Conservation (phyloP, 2,888 invertebrate genomes). For the Spodoptera picta region DNA sequence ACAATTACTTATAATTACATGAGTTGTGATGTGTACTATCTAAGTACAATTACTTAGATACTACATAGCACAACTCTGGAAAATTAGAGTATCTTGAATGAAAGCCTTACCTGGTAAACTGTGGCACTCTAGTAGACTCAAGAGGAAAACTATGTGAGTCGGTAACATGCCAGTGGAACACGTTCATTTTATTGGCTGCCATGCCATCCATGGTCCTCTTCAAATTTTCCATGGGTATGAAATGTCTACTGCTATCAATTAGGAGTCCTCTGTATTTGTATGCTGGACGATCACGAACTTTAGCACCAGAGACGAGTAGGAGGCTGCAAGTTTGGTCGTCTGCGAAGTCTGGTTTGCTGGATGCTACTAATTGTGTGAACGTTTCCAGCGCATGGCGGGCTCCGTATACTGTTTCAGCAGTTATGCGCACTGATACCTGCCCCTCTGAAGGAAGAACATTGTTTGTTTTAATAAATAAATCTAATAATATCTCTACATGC, state of each 20-base stretch:
- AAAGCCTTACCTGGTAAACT: conserved; percentile 90
- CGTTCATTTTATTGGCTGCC: conserved; percentile 96
- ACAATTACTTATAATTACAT: no score
- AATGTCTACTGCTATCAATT: conserved; percentile 97
- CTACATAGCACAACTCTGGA: no score
- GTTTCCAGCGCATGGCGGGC: conserved; percentile 94
- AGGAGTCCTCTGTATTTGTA: conserved; percentile 96
- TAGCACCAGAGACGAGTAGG: conserved; percentile 89
- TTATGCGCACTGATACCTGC: conserved; percentile 86
- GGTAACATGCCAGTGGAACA: conserved; percentile 97
- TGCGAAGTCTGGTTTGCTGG: conserved; percentile 69
- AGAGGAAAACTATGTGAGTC: conserved; percentile 98
- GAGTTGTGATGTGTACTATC: no score
- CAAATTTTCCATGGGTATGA: conserved; percentile 91
- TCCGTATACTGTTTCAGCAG: conserved; percentile 91
- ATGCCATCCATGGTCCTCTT: conserved; percentile 94
- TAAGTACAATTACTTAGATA: no score
- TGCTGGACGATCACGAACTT: conserved; percentile 93
- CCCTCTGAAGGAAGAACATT: conserved; percentile 70
- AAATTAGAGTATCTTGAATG: not conserved
- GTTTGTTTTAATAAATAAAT: not conserved
- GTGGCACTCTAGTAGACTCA: conserved; percentile 92
- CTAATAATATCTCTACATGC: no score
- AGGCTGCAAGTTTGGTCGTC: conserved; percentile 82
- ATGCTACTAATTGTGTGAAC: conserved; percentile 90